These are phyloP conservation scores for Thera britannica DNA, from an alignment of 2,888 invertebrate species.

Conservation along the genomic window DNA sequence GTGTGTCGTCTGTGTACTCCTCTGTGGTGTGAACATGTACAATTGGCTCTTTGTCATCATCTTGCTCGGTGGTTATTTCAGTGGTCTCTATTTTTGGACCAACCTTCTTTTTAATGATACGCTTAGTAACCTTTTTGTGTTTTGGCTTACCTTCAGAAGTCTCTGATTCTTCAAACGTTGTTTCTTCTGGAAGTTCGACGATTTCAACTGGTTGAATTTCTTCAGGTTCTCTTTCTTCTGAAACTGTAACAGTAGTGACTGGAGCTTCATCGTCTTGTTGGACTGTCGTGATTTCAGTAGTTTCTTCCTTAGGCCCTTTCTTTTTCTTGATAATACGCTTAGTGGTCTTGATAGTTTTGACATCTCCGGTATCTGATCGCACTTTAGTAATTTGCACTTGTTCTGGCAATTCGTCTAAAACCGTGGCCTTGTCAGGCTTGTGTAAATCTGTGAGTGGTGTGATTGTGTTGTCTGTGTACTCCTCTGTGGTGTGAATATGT, in stretches of 20 bases:
- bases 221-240: constrained; percentile 52
- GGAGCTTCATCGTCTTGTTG: constrained; percentile 40
- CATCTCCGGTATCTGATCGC: constrained; percentile 50
- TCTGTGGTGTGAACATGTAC: constrained; percentile 46
- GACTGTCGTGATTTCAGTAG: constrained; percentile 46
- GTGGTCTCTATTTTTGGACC: constrained; percentile 51
- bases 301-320: constrained; percentile 45
- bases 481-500: too few relatives aligned
- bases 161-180: constrained; percentile 60
- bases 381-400: constrained; percentile 42
- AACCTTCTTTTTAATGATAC: constrained; percentile 35
- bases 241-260: constrained; percentile 35
- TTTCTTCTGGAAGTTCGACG: constrained; percentile 61
- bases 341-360: constrained; percentile 43
- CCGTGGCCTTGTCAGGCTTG: constrained; percentile 5
- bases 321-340: constrained; percentile 56
- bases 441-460: too few relatives aligned
- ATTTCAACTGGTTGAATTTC: constrained; percentile 27
- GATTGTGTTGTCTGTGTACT: too few relatives aligned
- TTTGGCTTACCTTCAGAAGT: constrained; percentile 46
- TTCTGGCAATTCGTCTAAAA: constrained; percentile 45
- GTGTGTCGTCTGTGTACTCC: constrained; percentile 39
- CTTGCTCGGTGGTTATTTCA: constrained; percentile 42
- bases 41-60: constrained; percentile 39
- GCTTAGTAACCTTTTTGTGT: constrained; percentile 46